These are phyloP conservation scores for Erebia aethiops DNA, from an alignment of 2,888 invertebrate species.

Conservation along the genomic window DNA sequence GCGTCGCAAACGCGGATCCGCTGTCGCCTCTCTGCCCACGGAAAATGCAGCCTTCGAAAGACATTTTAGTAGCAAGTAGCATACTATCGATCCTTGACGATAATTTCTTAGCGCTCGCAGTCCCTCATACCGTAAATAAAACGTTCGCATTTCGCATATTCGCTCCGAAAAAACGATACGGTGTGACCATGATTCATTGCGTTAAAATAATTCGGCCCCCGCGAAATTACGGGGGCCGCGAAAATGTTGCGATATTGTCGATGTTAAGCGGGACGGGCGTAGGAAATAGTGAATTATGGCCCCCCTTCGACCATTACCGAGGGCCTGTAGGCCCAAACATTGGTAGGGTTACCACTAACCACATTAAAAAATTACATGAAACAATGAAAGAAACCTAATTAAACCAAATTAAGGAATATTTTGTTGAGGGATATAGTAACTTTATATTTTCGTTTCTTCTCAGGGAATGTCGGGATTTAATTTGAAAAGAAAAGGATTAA, in stretches of 20 bases:
- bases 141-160: slow-evolving; percentile 49
- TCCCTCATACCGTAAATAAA: slow-evolving; percentile 7
- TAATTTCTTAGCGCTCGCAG: not conserved
- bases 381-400: no score
- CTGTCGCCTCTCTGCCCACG: no score
- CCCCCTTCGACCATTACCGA: slow-evolving; percentile 50
- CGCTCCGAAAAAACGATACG: slow-evolving; percentile 50
- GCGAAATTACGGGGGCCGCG: slow-evolving; percentile 58
- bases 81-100: not conserved
- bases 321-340: slow-evolving; percentile 38
- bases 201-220: slow-evolving; percentile 66
- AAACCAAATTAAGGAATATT: no score
- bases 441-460: no score
- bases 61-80: no score
- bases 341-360: slow-evolving; percentile 26
- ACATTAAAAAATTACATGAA: not conserved
- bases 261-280: slow-evolving; percentile 58
- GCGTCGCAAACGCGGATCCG: no score
- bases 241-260: slow-evolving; percentile 69
- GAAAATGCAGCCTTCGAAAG: no score
- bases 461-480: no score
- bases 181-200: slow-evolving; percentile 64
- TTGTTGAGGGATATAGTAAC: no score
- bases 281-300: slow-evolving; percentile 66
- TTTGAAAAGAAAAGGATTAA: no score